phyloP scores from a whole-genome alignment of 35 echinoderm and acorn worm species.

The Apostichopus californicus region DNA sequence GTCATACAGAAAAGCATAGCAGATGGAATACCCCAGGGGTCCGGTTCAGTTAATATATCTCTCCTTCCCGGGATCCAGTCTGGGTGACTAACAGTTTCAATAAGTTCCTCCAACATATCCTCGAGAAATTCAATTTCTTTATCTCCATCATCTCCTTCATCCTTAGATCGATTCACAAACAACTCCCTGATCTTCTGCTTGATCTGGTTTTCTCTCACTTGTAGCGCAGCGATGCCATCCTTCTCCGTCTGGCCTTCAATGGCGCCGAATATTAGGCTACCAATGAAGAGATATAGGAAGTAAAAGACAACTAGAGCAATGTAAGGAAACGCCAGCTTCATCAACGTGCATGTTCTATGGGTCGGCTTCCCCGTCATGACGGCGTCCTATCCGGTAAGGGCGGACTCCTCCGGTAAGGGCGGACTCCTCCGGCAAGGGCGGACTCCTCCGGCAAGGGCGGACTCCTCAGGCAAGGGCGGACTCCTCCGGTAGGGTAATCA shows the following conservation, averaged over 20 bases:
- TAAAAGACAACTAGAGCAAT: slow-evolving; percentile 48
- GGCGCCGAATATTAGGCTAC: slow-evolving; percentile 55
- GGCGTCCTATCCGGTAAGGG: no score
- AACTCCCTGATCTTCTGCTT: slow-evolving; percentile 14
- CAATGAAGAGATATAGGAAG: slow-evolving; percentile 64
- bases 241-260: slow-evolving; percentile 42
- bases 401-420: no score
- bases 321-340: slow-evolving; percentile 55
- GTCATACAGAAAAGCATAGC: slow-evolving; percentile 78
- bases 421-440: no score
- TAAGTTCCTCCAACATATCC: slow-evolving; percentile 38
- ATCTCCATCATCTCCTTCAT: background rate
- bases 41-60: background rate
- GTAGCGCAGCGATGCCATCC: background rate
- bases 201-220: background rate
- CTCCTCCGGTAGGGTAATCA: no score
- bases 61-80: slow-evolving; percentile 62
- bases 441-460: no score
- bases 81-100: slow-evolving; percentile 57
- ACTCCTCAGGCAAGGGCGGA: no score
- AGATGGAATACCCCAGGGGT: slow-evolving; percentile 48
- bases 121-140: background rate
- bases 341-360: background rate
- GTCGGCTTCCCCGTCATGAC: background rate
- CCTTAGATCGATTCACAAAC: slow-evolving; percentile 35